These are phyloP conservation scores for Labeo catla DNA, from an alignment of 2,113 vertebrate species.

Conservation along the genomic window DNA sequence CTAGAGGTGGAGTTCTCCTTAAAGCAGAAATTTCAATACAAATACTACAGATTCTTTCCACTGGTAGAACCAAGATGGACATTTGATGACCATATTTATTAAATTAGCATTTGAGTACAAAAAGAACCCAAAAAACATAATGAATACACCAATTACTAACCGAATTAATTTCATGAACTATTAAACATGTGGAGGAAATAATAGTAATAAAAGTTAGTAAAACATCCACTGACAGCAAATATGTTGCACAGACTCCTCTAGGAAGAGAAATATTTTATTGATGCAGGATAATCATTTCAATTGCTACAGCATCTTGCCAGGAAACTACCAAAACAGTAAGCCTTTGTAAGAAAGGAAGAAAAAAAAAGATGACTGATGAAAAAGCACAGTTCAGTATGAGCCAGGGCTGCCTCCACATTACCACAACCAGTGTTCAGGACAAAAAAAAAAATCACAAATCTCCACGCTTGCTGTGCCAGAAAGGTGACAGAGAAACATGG, in stretches of 20 bases:
- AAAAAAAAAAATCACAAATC: not conserved
- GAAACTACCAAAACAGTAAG: constrained; percentile 50
- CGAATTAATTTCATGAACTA: not conserved
- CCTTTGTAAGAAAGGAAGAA: constrained; percentile 46
- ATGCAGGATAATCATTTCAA: constrained; percentile 46
- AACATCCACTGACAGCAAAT: constrained; percentile 2
- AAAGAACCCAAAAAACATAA: constrained; percentile 12
- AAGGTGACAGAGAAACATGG: constrained; percentile 1
- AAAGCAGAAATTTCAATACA: not conserved
- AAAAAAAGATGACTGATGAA: constrained; percentile 36
- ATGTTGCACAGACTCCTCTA: constrained; percentile 1
- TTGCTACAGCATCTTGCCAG: constrained; percentile 47
- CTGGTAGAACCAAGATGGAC: not conserved
- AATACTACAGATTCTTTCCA: not conserved
- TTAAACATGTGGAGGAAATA: constrained; percentile 24
- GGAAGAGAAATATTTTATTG: constrained; percentile 29
- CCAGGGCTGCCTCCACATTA: not conserved
- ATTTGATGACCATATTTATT: not conserved
- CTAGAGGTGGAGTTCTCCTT: not conserved
- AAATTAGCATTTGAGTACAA: not conserved
- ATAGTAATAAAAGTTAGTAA: not conserved
- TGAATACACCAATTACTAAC: not conserved
- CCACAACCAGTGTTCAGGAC: constrained; percentile 12
- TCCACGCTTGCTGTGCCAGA: not conserved
- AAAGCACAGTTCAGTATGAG: constrained; percentile 18